A percentile compares a stretch with the other conserved stretches of the same genome.
These are phyloP conservation scores for Drosophila pseudotakahashii DNA, from an alignment of 2,888 invertebrate species.

Conservation along the genomic window DNA sequence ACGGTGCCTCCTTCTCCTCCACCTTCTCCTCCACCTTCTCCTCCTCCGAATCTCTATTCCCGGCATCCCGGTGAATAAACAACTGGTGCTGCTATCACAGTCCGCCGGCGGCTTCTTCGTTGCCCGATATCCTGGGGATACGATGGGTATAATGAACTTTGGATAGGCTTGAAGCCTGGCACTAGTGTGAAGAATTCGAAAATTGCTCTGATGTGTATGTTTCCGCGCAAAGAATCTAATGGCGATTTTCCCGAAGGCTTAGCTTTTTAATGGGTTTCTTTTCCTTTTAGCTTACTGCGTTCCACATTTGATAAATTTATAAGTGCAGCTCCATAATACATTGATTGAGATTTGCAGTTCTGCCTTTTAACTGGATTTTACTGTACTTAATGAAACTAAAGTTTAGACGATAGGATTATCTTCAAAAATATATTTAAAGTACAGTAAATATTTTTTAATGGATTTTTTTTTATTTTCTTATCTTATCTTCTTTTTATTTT, in stretches of 20 bases:
- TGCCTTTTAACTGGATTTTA: too few species aligned
- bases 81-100: conserved; percentile 40
- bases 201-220: conserved; percentile 17
- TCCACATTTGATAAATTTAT: too few species aligned
- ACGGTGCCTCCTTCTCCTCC: conserved; percentile 35
- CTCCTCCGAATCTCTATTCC: conserved; percentile 9
- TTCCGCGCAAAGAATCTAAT: conserved; percentile 22
- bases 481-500: too few species aligned
- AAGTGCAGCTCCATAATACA: neutral
- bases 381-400: too few species aligned
- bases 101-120: conserved; percentile 21
- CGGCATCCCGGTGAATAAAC: conserved; percentile 36
- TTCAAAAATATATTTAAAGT: too few species aligned
- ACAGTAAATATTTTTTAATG: too few species aligned
- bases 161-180: neutral
- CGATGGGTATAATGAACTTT: conserved; percentile 35
- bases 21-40: conserved; percentile 24
- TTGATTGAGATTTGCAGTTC: too few species aligned
- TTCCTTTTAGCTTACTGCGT: neutral
- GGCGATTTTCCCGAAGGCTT: neutral
- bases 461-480: too few species aligned
- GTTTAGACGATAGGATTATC: too few species aligned
- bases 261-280: neutral
- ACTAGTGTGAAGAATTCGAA: conserved; percentile 30
- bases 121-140: conserved; percentile 35